Evolutionary conservation across 2,113 vertebrate species (phyloP), one percentile per base, ranked within the genome.

Genomic region (Rhagologus leucostigma): DNA sequence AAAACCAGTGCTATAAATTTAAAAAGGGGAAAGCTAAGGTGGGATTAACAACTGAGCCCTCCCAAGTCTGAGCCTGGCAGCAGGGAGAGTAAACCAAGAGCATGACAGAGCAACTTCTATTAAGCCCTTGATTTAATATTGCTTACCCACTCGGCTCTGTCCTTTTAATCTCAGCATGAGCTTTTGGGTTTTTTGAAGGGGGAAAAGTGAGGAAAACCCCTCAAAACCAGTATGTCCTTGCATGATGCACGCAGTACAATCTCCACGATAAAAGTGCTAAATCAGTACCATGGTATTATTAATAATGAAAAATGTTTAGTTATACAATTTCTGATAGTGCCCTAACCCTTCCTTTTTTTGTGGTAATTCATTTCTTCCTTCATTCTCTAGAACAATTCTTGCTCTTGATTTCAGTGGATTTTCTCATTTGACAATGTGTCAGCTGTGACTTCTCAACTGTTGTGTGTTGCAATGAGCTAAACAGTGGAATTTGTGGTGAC

Each of bases 151-250:
- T 82, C n/a, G 56, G 9, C 27, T 70, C 33, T 47, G 33, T 33
- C 33, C 27, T 69, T 68, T 80, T 71, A 47, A 85, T 87, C 9
- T 62, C 21, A 42, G 32, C 33, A 19, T 62, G 29, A 56, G 35
- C 15, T 30, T 60, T 30, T 35, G 39, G 12, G 1, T 15, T 50
- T 56, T 57, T 65, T 13, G 5, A 59, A 15, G 37, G 22, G 16
- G 11, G 6, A 9, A 23, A 33, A 44, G 3, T 18, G 11, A 27
- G 27, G 52, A 8, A 59, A 53, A 30, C 0, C 4, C 7, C 18
- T 59, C 16, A 35, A 77, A 82, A 19, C 22, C 18, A 57, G 7
- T 62, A 26, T 21, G 14, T 55, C 23, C 22, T 57, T 81, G 23
- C 18, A 44, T 50, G 13, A 30, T 86, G 46, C 37, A 70, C 0